Conservation (phyloP, 2,888 invertebrate species). For the Lobophora halterata region DNA sequence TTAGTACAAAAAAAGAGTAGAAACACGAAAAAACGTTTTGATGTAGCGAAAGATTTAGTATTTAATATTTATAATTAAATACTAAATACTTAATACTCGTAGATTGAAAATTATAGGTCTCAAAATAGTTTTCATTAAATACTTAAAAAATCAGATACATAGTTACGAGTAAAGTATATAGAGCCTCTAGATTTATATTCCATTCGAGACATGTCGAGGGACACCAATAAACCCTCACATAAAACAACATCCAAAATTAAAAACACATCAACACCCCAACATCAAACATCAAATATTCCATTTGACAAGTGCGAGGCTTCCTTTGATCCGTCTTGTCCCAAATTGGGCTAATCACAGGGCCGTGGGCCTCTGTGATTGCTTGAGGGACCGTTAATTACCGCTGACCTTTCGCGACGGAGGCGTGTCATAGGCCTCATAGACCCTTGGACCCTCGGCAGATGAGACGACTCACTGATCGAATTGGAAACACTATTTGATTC, state of each 20-base stretch:
- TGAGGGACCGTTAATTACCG: slow-evolving; percentile 75
- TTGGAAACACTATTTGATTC: neutral
- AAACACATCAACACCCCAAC: slow-evolving; percentile 46
- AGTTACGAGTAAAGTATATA: no score
- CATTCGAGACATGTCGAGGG: slow-evolving; percentile 8
- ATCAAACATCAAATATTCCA: slow-evolving; percentile 73
- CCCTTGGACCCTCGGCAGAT: slow-evolving; percentile 13
- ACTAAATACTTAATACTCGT: no score
- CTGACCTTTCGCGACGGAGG: slow-evolving; percentile 66
- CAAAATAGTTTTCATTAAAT: no score
- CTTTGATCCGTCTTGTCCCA: slow-evolving; percentile 65
- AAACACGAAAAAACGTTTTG: no score
- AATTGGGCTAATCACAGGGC: slow-evolving; percentile 69
- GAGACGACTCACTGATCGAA: slow-evolving; percentile 6
- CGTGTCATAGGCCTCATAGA: slow-evolving; percentile 39
- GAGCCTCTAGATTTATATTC: slow-evolving; percentile 16
- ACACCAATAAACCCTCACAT: slow-evolving; percentile 35
- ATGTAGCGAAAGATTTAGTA: no score
- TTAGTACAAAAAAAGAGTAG: no score
- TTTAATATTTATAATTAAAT: no score
- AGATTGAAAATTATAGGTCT: no score
- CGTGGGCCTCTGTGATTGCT: slow-evolving; percentile 64
- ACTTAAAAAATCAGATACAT: no score
- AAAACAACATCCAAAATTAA: slow-evolving; percentile 44
- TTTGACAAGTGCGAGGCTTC: slow-evolving; percentile 62